Percentiles rank a stretch among this genome's conserved stretches.
Conservation (phyloP, 1,140 invertebrate genomes). For the Drosophila kurseongensis region DNA sequence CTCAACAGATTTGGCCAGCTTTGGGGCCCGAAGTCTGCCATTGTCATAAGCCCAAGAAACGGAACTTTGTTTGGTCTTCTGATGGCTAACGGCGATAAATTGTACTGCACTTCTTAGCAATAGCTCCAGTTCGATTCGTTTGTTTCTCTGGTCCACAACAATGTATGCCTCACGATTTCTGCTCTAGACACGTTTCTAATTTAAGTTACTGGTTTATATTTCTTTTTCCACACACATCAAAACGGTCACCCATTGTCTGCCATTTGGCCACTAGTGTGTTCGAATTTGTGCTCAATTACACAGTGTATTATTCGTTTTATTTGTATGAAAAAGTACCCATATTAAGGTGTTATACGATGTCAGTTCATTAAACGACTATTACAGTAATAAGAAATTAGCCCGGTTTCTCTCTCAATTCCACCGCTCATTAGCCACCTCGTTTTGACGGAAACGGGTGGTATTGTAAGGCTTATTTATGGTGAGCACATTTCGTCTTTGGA, state of each 20-base stretch:
- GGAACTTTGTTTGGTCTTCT: slow-evolving; percentile 55
- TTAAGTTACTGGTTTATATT: slow-evolving; percentile 71
- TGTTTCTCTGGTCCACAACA: slow-evolving; percentile 27
- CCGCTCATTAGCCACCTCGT: slow-evolving; percentile 15
- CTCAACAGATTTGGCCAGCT: slow-evolving; percentile 39
- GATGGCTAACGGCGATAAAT: slow-evolving; percentile 54
- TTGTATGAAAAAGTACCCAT: slow-evolving; percentile 25
- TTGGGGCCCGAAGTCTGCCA: slow-evolving; percentile 22
- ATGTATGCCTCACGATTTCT: slow-evolving; percentile 62
- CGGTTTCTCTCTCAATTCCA: slow-evolving; percentile 56
- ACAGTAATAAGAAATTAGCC: slow-evolving; percentile 77
- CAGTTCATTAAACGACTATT: slow-evolving; percentile 72
- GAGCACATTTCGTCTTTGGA: slow-evolving; percentile 47
- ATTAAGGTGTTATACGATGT: slow-evolving; percentile 54
- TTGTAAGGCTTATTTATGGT: slow-evolving; percentile 59
- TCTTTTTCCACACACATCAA: slow-evolving; percentile 61
- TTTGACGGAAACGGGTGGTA: slow-evolving; percentile 54
- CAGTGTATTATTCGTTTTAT: slow-evolving; percentile 25
- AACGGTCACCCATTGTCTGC: slow-evolving; percentile 59
- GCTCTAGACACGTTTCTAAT: slow-evolving; percentile 68
- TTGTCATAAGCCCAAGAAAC: slow-evolving; percentile 60
- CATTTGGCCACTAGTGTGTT: slow-evolving; percentile 61
- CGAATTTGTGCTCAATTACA: slow-evolving; percentile 58
- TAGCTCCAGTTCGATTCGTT: slow-evolving; percentile 42
- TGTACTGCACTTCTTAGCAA: slow-evolving; percentile 36